Percentiles rank a stretch among this genome's conserved stretches.
These are phyloP conservation scores for Elanoides forficatus DNA, from an alignment of 2,113 vertebrate species.

Conservation along the genomic window DNA sequence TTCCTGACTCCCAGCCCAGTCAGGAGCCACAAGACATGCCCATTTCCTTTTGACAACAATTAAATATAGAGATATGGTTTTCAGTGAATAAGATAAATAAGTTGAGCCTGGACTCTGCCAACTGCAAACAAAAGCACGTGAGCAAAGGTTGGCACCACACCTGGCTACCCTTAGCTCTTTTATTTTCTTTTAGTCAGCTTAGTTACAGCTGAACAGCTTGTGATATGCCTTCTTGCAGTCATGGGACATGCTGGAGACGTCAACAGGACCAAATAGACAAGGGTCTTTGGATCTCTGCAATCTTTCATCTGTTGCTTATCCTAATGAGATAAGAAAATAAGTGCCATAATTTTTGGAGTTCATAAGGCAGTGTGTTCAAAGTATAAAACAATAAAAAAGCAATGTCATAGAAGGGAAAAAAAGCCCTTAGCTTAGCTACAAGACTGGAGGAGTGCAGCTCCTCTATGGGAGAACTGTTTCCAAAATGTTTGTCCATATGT, in stretches of 20 bases:
- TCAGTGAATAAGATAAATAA: not conserved
- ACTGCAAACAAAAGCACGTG: constrained; percentile 30
- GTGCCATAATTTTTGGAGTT: not conserved
- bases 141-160: constrained; percentile 33
- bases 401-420: not conserved
- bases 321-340: not conserved
- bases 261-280: not conserved
- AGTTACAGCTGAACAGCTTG: not conserved
- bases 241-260: not conserved
- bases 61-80: not conserved
- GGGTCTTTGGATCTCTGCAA: not conserved
- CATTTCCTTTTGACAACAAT: not conserved
- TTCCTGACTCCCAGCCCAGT: not conserved
- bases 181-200: constrained; percentile 40
- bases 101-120: not conserved
- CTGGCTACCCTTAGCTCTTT: not conserved
- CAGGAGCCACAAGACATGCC: not conserved
- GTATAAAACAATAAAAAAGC: not conserved
- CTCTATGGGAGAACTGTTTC: not conserved
- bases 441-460: accelerated
- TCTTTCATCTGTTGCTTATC: not conserved
- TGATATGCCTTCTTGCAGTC: not conserved
- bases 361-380: not conserved
- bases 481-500: not conserved
- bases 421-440: not conserved